Conservation (phyloP, 2,888 invertebrate genomes). For the Yponomeuta evonymella region DNA sequence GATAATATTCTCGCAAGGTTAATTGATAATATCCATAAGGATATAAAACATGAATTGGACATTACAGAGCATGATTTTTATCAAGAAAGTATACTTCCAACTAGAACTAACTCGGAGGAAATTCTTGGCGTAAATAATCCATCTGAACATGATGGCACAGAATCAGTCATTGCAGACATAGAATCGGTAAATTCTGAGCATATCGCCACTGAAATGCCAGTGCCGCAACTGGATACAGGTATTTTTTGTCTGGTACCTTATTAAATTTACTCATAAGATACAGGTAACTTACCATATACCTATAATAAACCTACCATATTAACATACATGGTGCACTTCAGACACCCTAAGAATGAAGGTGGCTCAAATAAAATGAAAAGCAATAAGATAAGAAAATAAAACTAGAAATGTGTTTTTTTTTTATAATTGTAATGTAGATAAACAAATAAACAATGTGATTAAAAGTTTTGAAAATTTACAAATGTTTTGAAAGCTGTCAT, state of each 20-base stretch:
- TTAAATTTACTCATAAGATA: too few species aligned
- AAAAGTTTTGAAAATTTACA: too few species aligned
- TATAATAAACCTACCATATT: too few species aligned
- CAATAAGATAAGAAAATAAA: not conserved
- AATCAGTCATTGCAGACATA: not conserved
- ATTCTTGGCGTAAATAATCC: not conserved
- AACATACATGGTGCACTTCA: too few species aligned
- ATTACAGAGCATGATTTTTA: not conserved
- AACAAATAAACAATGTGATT: too few species aligned
- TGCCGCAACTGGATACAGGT: not conserved
- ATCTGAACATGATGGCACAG: not conserved
- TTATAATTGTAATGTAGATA: too few species aligned
- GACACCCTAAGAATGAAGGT: too few species aligned
- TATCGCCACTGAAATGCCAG: not conserved
- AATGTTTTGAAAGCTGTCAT: too few species aligned
- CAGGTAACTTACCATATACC: too few species aligned
- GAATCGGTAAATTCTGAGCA: not conserved
- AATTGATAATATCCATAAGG: conserved; percentile 17
- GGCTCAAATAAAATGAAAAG: too few species aligned
- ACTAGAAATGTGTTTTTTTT: not conserved
- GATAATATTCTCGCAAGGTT: not conserved
- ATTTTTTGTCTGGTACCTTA: too few species aligned
- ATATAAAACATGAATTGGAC: conserved; percentile 16
- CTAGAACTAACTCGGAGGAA: not conserved
- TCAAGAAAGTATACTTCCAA: not conserved